These are phyloP conservation scores for Dolichallabes microphthalmus DNA, from an alignment of 2,113 vertebrate species.

Conservation along the genomic window DNA sequence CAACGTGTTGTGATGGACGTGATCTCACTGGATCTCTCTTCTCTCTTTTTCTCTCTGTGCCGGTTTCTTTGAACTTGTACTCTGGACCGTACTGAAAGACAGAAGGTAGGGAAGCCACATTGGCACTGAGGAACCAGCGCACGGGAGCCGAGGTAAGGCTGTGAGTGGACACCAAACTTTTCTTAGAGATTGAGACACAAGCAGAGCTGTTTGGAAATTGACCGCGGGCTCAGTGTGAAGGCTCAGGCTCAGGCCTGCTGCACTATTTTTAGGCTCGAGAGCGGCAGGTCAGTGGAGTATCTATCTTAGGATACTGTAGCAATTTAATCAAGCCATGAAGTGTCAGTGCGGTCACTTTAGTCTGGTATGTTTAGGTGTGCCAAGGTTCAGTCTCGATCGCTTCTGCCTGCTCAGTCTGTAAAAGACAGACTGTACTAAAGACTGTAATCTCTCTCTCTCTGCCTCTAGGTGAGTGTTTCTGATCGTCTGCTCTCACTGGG, in stretches of 20 bases:
- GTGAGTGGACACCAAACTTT: background rate
- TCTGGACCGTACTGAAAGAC: slow-evolving; percentile 3
- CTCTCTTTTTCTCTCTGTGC: slow-evolving; percentile 17
- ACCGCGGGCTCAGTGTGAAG: slow-evolving; percentile 32
- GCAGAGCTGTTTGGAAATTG: slow-evolving; percentile 3
- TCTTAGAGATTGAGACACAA: background rate
- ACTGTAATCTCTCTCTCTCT: background rate
- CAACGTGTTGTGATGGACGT: slow-evolving; percentile 34
- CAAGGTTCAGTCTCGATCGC: background rate
- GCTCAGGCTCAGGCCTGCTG: slow-evolving; percentile 30
- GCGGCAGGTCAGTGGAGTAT: background rate
- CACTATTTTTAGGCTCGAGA: slow-evolving; percentile 66
- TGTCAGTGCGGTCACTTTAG: background rate
- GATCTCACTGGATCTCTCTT: slow-evolving; percentile 19
- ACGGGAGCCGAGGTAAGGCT: slow-evolving; percentile 56
- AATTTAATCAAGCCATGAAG: slow-evolving; percentile 3
- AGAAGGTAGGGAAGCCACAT: slow-evolving; percentile 7
- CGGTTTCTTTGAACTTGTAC: background rate
- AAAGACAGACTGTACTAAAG: slow-evolving; percentile 8
- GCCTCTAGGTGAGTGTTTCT: background rate
- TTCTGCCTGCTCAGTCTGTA: background rate
- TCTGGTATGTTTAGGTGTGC: background rate
- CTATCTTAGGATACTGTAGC: slow-evolving; percentile 8
- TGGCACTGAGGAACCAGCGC: slow-evolving; percentile 10
- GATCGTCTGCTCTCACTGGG: background rate